These are phyloP conservation scores for Pelusios castaneus DNA, from an alignment of 2,113 vertebrate species.

Conservation along the genomic window DNA sequence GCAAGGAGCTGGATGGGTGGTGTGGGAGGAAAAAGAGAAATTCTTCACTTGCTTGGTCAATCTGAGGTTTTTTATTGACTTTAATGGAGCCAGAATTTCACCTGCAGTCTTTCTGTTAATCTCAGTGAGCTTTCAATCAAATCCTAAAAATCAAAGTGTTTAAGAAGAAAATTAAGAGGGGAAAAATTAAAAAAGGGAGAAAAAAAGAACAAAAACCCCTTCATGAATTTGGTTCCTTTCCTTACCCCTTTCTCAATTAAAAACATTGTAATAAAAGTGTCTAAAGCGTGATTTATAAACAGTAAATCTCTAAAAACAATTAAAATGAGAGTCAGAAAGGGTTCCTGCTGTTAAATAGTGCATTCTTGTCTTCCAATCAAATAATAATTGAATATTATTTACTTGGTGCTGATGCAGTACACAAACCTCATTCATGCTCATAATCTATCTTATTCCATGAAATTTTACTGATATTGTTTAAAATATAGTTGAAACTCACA, in stretches of 20 bases:
- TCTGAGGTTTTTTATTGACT: background rate
- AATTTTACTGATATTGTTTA: background rate
- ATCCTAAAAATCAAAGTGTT: background rate
- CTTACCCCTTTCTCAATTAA: background rate
- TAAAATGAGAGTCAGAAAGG: constrained; percentile 22
- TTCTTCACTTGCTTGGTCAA: background rate
- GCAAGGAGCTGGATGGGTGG: no score
- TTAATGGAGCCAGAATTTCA: background rate
- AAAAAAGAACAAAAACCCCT: background rate
- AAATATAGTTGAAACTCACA: background rate
- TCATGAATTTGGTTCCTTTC: background rate
- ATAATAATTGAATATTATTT: background rate
- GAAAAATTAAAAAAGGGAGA: background rate
- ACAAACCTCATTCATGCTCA: background rate
- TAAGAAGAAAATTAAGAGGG: background rate
- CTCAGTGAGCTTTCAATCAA: background rate
- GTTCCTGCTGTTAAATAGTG: background rate
- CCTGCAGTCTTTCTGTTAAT: background rate
- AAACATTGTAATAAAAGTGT: constrained; percentile 53
- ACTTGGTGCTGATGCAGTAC: background rate
- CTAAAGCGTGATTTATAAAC: constrained; percentile 33
- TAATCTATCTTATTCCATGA: background rate
- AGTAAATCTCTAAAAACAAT: background rate
- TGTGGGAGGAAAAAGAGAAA: no score
- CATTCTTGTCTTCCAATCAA: background rate